These are phyloP conservation scores for Pseudomyrmex dendroicus DNA, from an alignment of 1,140 invertebrate species.

Conservation along the genomic window DNA sequence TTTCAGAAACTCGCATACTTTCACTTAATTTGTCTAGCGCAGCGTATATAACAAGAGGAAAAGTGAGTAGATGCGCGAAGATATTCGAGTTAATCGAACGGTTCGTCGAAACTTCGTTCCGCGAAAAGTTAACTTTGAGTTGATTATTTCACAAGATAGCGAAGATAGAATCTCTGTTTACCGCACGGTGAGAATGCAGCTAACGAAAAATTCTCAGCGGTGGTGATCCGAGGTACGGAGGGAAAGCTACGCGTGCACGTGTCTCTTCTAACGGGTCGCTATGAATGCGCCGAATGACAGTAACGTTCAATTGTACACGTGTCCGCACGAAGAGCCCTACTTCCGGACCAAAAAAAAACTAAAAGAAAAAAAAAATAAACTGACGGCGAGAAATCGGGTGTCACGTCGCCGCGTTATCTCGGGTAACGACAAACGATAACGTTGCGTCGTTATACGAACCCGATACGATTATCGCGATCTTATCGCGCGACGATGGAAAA, in stretches of 20 bases:
- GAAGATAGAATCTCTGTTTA: conserved; percentile 25
- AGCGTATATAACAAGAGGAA: no score
- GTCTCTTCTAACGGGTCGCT: background rate
- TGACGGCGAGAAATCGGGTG: background rate
- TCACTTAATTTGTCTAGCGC: no score
- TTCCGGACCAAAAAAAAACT: conserved; percentile 8
- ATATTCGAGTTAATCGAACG: no score
- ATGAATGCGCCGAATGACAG: conserved; percentile 1
- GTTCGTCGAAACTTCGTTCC: conserved; percentile 1
- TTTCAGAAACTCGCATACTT: no score
- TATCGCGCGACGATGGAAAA: conserved; percentile 29
- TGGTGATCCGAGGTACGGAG: background rate
- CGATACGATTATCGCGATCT: conserved; percentile 35
- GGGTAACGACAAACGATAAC: conserved; percentile 26
- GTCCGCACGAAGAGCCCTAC: background rate
- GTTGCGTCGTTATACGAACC: conserved; percentile 17
- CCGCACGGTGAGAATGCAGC: conserved; percentile 12
- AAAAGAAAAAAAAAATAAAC: conserved; percentile 37
- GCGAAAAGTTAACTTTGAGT: background rate
- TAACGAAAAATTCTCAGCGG: conserved; percentile 18
- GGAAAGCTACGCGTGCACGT: conserved; percentile 18
- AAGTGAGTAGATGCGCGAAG: no score
- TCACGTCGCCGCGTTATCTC: conserved; percentile 41
- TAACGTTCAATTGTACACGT: no score
- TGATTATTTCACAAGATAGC: conserved; percentile 18